Evolutionary conservation across 2,113 vertebrate genomes (phyloP).

Genomic region (Atherinomorus stipes): DNA sequence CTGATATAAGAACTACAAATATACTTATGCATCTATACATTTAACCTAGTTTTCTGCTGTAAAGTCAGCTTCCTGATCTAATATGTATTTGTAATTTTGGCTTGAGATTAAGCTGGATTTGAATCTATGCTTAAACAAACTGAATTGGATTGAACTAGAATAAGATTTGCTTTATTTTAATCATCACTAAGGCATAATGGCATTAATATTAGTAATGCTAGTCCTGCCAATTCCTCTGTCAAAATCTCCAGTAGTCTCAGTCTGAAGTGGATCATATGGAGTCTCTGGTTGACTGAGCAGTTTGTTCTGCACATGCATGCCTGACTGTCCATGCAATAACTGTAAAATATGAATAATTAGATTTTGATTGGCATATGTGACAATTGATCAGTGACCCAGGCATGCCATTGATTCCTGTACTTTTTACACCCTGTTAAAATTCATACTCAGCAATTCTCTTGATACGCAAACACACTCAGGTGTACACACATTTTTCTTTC

Average conservation of each 20-base stretch:
- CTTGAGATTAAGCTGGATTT: no score
- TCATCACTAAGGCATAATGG: neutral
- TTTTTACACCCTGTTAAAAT: conserved; percentile 71
- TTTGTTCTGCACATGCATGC: conserved; percentile 1
- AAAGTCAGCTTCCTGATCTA: neutral
- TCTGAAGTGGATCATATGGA: conserved; percentile 39
- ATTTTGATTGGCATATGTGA: conserved; percentile 76
- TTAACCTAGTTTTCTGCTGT: neutral
- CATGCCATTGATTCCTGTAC: conserved; percentile 65
- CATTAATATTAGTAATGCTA: neutral
- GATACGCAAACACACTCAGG: conserved; percentile 18
- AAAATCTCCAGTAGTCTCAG: neutral
- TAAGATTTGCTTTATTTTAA: neutral
- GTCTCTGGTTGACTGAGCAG: conserved; percentile 19
- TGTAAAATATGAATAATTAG: conserved; percentile 69
- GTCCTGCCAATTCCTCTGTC: neutral
- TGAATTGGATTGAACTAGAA: no score
- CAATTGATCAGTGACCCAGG: conserved; percentile 76
- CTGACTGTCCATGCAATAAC: conserved; percentile 35
- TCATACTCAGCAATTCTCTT: conserved; percentile 62
- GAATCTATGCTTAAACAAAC: no score
- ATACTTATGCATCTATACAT: neutral
- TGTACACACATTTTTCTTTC: conserved; percentile 21
- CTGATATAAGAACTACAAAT: no score
- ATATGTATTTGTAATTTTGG: no score